Evolutionary conservation across 2,797 vertebrate species (phyloP), one percentile per base, ranked within the genome.

Genomic region (Sitta carolinensis): DNA sequence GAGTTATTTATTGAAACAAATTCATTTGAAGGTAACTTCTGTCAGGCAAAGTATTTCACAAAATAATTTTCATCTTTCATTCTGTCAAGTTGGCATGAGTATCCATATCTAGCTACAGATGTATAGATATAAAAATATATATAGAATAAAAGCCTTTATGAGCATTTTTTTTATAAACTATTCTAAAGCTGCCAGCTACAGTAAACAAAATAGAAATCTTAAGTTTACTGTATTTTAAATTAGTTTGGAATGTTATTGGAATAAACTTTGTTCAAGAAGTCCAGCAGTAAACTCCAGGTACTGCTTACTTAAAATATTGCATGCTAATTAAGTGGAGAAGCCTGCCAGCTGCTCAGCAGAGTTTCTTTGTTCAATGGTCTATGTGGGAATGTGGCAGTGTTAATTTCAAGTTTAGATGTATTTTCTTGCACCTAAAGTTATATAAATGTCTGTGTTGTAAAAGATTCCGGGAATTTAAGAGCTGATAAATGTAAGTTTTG

Each of bases 341-440:
- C 22, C 45, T 34, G 13, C 48, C 69, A 84, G 42, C 50, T 92
- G 43, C 84, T 94, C 59, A 20, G 43, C 34, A 36, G 26, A 87
- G 43, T 75, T 84, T 47, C 74, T 63, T 45, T n/a, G 66, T 70
- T 57, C 54, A 94, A 38, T 87, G 43, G 8, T 50, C 64, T 57
- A 0, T 42, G 29, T 72, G 43, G 36, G 38, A 85, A 62, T 52
- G 19, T 73, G 45, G 51, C 63, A 61, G 52, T 19, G 16, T 84
- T 89, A 81, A 89, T 83, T 88, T 63, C 61, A 88, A 80, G 25
- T 74, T 80, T n/a, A 64, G 36, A 79, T 89, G 30, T 43, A 13
- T 95, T 92, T 95, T 40, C 42, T 82, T 70, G 47, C 34, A 86
- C 59, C 48, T 94, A 15, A 50, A 84, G 3, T 88, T 93, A 29